Percentiles rank a stretch among this genome's conserved stretches.
Conservation (phyloP, 1,140 invertebrate species). For the Lethrus apterus region DNA sequence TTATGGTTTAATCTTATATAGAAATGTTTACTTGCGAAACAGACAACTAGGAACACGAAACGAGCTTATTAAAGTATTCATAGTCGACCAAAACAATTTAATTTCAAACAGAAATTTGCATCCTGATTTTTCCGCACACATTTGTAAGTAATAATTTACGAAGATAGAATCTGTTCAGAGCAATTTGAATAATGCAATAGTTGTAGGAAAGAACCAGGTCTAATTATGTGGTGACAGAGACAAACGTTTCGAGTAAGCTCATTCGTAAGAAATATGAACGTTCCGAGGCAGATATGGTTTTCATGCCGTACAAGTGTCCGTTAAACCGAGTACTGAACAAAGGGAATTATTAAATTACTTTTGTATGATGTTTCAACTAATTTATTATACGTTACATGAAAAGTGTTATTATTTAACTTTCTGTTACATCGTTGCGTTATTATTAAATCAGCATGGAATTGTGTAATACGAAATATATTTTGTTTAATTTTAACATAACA, state of each 20-base stretch:
- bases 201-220: slow-evolving; percentile 4
- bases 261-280: slow-evolving; percentile 14
- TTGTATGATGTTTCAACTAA: slow-evolving; percentile 7
- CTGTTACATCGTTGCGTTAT: too few species aligned
- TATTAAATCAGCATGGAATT: too few species aligned
- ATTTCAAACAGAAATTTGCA: slow-evolving; percentile 1
- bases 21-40: too few species aligned
- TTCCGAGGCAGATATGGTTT: neutral
- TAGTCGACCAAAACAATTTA: too few species aligned
- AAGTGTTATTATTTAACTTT: too few species aligned
- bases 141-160: slow-evolving; percentile 10
- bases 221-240: slow-evolving; percentile 18
- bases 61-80: too few species aligned
- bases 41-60: too few species aligned
- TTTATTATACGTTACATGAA: too few species aligned
- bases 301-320: neutral
- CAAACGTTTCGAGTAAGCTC: slow-evolving; percentile 6
- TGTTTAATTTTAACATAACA: too few species aligned
- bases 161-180: slow-evolving; percentile 1
- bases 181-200: slow-evolving; percentile 6
- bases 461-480: too few species aligned
- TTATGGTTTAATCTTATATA: too few species aligned
- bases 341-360: slow-evolving; percentile 13
- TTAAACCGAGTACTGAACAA: neutral
- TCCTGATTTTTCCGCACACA: slow-evolving; percentile 4